phyloP scores from a whole-genome alignment of 2,113 vertebrate species.

The Strix aluco region DNA sequence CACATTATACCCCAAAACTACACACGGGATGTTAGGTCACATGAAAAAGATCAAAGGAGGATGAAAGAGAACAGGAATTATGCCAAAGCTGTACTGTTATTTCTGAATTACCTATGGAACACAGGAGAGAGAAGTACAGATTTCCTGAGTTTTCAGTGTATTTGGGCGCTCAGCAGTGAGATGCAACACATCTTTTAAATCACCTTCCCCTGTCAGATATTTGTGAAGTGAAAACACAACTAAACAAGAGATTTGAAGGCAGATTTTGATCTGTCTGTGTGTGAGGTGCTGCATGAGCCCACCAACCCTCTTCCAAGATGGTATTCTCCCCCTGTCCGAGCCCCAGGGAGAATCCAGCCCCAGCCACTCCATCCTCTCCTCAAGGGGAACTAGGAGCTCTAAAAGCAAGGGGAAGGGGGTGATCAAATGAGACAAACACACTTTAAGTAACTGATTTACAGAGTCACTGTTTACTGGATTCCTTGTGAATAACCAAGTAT shows the following conservation, averaged over 20 bases:
- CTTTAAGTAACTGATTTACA: background rate
- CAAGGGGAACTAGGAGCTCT: background rate
- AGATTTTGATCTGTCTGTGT: background rate
- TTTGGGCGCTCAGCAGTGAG: background rate
- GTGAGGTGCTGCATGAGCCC: background rate
- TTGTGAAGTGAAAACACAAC: background rate
- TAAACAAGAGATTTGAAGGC: background rate
- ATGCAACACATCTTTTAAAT: background rate
- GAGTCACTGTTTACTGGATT: conserved; percentile 50
- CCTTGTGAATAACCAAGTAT: conserved; percentile 2
- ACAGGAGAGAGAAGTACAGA: background rate
- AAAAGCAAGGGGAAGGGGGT: background rate
- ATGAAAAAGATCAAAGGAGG: background rate
- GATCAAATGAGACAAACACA: conserved; percentile 64
- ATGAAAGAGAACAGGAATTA: background rate
- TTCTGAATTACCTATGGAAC: background rate
- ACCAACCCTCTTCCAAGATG: background rate
- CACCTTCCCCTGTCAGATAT: background rate
- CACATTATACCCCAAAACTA: background rate
- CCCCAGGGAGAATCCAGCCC: background rate
- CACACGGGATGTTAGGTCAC: background rate
- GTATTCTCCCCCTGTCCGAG: background rate
- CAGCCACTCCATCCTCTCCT: background rate
- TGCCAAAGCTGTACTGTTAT: background rate
- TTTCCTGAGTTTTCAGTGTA: background rate